Evolutionary conservation across 2,797 vertebrate genomes (phyloP).

Genomic region (Tarsius wallacei): DNA sequence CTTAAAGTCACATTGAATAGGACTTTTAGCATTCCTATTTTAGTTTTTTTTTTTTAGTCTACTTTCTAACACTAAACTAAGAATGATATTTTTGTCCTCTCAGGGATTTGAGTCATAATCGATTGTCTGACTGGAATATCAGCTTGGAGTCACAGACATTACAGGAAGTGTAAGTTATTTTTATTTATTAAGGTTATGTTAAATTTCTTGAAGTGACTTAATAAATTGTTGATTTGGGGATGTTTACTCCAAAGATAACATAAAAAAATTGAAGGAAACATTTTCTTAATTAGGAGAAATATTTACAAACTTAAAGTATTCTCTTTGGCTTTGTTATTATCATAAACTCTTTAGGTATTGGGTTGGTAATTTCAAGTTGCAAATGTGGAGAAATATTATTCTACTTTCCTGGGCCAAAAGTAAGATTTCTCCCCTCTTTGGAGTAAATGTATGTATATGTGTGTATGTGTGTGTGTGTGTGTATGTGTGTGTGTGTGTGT

Average conservation of each 20-base stretch:
- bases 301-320: constrained; percentile 26
- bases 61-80: constrained; percentile 35
- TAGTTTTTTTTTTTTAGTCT: neutral
- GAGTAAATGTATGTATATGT: neutral
- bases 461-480: no score
- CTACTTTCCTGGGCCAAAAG: constrained; percentile 11
- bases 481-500: no score
- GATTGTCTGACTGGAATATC: constrained; percentile 91
- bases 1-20: constrained; percentile 30
- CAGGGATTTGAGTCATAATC: constrained; percentile 93
- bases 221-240: neutral
- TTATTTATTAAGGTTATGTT: constrained; percentile 66
- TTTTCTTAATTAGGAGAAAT: constrained; percentile 18
- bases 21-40: neutral
- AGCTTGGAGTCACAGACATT: constrained; percentile 89
- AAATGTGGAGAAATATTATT: constrained; percentile 17
- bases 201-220: constrained; percentile 58
- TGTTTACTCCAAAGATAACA: constrained; percentile 20
- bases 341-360: neutral
- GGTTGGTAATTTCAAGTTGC: constrained; percentile 50
- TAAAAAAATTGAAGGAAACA: constrained; percentile 42
- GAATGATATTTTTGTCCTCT: constrained; percentile 22
- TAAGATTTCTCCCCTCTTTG: neutral
- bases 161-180: constrained; percentile 92
- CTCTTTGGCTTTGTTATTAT: constrained; percentile 41